Base-by-base conservation (phyloP, 2,113 vertebrate species). In the Semicossyphus pulcher region DNA sequence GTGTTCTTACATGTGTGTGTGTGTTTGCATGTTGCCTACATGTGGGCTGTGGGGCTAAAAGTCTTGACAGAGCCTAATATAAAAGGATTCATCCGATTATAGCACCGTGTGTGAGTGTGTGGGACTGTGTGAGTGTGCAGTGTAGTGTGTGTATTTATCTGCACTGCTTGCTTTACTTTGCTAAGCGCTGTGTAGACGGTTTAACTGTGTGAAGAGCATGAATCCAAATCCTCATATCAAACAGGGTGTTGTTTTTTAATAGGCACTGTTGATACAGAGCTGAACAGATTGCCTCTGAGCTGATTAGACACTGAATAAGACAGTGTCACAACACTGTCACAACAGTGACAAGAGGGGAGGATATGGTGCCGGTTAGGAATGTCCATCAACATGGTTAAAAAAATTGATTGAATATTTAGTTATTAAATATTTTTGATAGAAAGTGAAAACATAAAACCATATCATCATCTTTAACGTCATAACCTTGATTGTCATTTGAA, bases 41-140 rank as follows among this genome's bases (percentile, higher is more conserved):
- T 53, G 75, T 88, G 81, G 76, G 83, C 72, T 57, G 76, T 20
- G 64, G 44, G 76, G 56, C 66, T 73, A 39, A 59, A 76, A 63
- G 75, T 88, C 78, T 48, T 76, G 71, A 81, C 63, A 41, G 54
- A 67, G 54, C 57, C 64, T 56, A 69, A 84, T 88, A 80, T 80
- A 81, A 83, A 80, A 69, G 76, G 71, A 84, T 56, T 11, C 9
- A 10, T 59, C n/a, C 14, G 29, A 83, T 83, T 70, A 76, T 61
- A 80, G 48, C 11, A 3, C 20, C 10, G 45, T 3, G 29, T 68
- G 47, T 29, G 52, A 59, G 56, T 69, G 76, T 53, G 75, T 62
- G 70, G 41, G 72, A 39, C 49, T 52, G 49, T 66, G 44, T 59
- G 53, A 21, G 42, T 32, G 53, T 62, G 66, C 18, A 12, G 12